A percentile compares a stretch with the other conserved stretches of the same genome.
phyloP scores from a whole-genome alignment of 2,888 invertebrate genomes.

The Cremastobaeus sp. region DNA sequence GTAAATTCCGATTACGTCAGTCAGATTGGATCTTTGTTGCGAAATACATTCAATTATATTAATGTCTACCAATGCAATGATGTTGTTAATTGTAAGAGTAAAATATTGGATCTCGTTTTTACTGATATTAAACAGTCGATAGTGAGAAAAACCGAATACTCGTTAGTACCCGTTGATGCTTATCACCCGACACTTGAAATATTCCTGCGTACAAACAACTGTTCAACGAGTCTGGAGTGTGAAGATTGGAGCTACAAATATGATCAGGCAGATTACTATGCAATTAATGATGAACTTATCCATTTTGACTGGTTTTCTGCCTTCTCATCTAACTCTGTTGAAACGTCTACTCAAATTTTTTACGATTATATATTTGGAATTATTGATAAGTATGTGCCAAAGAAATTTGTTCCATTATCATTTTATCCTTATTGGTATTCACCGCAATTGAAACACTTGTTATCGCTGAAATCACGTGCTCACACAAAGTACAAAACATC shows the following conservation, averaged over 20 bases:
- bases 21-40: background rate
- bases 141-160: background rate
- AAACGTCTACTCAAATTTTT: background rate
- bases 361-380: background rate
- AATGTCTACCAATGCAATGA: background rate
- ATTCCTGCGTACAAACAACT: too few species aligned
- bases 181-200: background rate
- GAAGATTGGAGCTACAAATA: background rate
- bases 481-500: background rate
- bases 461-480: background rate
- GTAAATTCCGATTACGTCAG: background rate
- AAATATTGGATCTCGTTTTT: too few species aligned
- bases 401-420: background rate
- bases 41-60: constrained; percentile 2
- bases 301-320: background rate
- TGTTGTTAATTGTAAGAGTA: background rate
- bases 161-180: background rate
- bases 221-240: background rate
- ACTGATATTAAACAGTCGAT: background rate
- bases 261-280: background rate
- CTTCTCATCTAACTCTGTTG: background rate
- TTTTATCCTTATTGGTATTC: background rate
- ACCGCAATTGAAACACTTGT: background rate
- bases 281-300: background rate
- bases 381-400: background rate